phyloP scores from a whole-genome alignment of 2,888 invertebrate species.

The Tachina grossa region DNA sequence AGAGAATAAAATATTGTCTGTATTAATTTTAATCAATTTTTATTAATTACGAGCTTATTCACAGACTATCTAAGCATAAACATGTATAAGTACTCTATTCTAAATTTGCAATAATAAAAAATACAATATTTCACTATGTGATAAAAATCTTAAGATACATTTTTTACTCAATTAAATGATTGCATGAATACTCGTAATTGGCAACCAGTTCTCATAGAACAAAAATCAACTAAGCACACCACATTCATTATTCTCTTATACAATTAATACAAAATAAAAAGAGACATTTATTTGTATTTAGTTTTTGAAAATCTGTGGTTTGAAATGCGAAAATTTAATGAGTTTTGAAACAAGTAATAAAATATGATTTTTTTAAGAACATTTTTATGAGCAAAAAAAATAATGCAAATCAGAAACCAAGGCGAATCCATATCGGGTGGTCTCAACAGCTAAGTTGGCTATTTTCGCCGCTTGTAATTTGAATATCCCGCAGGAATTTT shows the following conservation, averaged over 20 bases:
- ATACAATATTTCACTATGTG: constrained; percentile 59
- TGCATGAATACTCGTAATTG: constrained; percentile 25
- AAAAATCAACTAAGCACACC: constrained; percentile 51
- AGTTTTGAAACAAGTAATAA: constrained; percentile 5
- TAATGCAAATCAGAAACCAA: not conserved
- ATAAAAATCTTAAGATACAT: constrained; percentile 59
- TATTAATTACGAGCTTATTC: constrained; percentile 41
- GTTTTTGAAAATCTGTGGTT: constrained; percentile 19
- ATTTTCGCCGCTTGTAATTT: too few species aligned
- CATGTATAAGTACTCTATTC: not conserved
- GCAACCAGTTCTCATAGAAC: constrained; percentile 51
- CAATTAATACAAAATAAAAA: constrained; percentile 10
- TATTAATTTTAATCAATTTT: constrained; percentile 30
- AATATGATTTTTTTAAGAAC: not conserved
- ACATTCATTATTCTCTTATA: constrained; percentile 29
- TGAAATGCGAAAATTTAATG: not conserved
- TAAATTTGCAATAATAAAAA: constrained; percentile 39
- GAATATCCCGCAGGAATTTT: too few species aligned
- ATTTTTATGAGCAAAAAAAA: not conserved
- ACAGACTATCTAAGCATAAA: constrained; percentile 61
- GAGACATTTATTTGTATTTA: constrained; percentile 45
- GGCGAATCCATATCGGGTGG: too few species aligned
- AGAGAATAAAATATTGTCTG: constrained; percentile 43
- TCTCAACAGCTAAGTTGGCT: too few species aligned
- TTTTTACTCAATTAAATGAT: not conserved